Evolutionary conservation across 2,113 vertebrate genomes (phyloP).

Genomic region (Burhinus oedicnemus): DNA sequence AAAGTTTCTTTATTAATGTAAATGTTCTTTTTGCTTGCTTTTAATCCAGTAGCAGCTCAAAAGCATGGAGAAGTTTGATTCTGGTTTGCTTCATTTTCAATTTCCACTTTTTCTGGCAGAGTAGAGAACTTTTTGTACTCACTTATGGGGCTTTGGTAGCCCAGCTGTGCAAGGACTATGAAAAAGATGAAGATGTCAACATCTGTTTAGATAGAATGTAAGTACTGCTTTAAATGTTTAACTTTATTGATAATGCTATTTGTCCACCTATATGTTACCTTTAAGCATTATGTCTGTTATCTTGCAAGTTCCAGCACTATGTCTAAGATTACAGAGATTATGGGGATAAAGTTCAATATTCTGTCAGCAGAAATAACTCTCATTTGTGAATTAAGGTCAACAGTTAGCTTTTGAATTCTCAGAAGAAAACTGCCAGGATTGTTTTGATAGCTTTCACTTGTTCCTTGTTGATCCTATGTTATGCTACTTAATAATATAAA

Average conservation of each 20-base stretch:
- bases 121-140: slow-evolving; percentile 83
- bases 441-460: not conserved
- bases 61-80: not conserved
- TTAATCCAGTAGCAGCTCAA: not conserved
- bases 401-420: not conserved
- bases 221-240: slow-evolving; percentile 56
- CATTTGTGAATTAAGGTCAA: not conserved
- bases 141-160: slow-evolving; percentile 83
- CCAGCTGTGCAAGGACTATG: slow-evolving; percentile 82
- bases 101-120: slow-evolving; percentile 66
- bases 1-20: not conserved
- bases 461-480: not conserved
- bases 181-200: slow-evolving; percentile 85
- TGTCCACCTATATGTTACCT: not conserved
- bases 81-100: not conserved
- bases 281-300: not conserved
- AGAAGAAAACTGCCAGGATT: not conserved
- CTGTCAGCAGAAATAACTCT: not conserved
- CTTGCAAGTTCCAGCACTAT: not conserved
- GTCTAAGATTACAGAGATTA: not conserved
- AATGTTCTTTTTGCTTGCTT: not conserved
- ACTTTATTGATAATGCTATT: not conserved
- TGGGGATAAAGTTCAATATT: not conserved
- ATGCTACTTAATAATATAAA: not conserved
- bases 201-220: slow-evolving; percentile 81